Base-by-base conservation (phyloP, 2,888 invertebrate species). In the Idaea straminata region DNA sequence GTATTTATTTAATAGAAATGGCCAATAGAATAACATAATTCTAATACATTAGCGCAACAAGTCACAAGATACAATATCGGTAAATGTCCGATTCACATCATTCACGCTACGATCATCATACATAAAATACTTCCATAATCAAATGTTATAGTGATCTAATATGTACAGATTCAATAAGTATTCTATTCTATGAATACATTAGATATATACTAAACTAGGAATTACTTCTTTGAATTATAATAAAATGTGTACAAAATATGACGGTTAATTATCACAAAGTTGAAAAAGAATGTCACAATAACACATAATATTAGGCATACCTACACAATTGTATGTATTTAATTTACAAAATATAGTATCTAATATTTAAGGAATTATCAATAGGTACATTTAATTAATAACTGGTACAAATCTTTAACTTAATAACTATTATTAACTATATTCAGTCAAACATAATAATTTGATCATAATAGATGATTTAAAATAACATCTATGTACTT, bases 381-480 rank as follows among this genome's bases (percentile, higher is more conserved):
- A 47, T 47, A 47, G 10, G 47, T 47, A 47, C 13, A 47, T 47
- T 47, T 47, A 47, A 47, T 47, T 47, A 47, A 47, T 47, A 13
- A 47, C 47, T 47, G 47, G 47, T 47, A 47, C 47, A 47, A 13
- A 47, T 47, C 7, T 47, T 47, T 47, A 13, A 66, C 71, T 63
- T 74, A 75, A 75, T 70, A 73, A 68, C 76, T 73, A 70, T 75
- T 59, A 47, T 65, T 69, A 68, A 61, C 68, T 71, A 82, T 74
- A 82, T 74, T 82, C 86, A 84, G 83, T 80, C 83, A 81, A 75
- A 76, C 77, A 72, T 76, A 74, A 47, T 47, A 74, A 73, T 78
- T 78, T 78, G 77, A 69, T 76, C 80, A 79, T 68, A 59, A 66
- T 15, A 58, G 13, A 58, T 78, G 76, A 79, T 75, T 78, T 67